Conservation (phyloP, 2,113 vertebrate species). For the Bagarius yarrelli region DNA sequence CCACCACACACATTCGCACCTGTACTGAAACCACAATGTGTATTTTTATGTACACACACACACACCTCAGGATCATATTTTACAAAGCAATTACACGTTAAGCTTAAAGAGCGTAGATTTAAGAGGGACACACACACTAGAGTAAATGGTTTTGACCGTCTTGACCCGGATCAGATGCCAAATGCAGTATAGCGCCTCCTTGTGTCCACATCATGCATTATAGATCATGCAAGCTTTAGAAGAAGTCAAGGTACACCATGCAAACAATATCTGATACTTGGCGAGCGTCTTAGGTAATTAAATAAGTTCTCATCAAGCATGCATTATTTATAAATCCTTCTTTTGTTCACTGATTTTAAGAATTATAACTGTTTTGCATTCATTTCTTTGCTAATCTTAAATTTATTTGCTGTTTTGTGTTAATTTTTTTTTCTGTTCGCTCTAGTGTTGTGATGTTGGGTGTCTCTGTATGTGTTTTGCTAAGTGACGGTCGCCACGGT, state of each 20-base stretch:
- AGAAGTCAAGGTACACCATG: not conserved
- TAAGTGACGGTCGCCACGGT: slow-evolving; percentile 89
- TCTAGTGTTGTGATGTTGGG: slow-evolving; percentile 51
- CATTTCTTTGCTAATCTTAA: slow-evolving; percentile 25
- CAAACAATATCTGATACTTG: not conserved
- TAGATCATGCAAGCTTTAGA: not conserved
- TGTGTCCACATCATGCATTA: slow-evolving; percentile 4
- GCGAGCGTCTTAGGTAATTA: not conserved
- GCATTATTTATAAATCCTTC: not conserved
- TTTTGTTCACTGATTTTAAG: slow-evolving; percentile 3
- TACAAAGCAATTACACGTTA: too few relatives aligned
- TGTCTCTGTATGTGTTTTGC: slow-evolving; percentile 80
- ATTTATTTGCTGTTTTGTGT: slow-evolving; percentile 26
- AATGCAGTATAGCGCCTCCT: not conserved
- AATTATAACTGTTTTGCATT: slow-evolving; percentile 15
- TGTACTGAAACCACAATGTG: too few relatives aligned
- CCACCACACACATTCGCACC: slow-evolving; percentile 10
- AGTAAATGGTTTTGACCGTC: not conserved
- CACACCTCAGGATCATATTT: too few relatives aligned
- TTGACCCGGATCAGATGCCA: not conserved
- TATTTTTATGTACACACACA: too few relatives aligned
- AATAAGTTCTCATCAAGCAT: not conserved
- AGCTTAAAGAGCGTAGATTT: too few relatives aligned
- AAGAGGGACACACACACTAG: too few relatives aligned
- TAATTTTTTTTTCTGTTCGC: slow-evolving; percentile 18